Conservation (phyloP, 2,797 vertebrate species). For the Helostoma temminkii region DNA sequence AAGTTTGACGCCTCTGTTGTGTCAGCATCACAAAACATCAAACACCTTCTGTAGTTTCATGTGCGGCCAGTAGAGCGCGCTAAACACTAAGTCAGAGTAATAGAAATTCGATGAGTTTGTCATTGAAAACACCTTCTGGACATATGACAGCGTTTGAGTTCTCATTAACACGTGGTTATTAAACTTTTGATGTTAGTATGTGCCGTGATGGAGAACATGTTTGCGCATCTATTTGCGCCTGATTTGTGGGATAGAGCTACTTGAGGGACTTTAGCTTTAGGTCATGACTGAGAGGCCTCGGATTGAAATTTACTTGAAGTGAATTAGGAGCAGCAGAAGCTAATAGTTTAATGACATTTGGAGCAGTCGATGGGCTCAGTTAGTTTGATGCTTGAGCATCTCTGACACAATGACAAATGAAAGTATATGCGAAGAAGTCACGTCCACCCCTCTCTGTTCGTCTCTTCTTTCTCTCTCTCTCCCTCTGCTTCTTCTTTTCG, state of each 20-base stretch:
- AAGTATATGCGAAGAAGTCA: constrained; percentile 81
- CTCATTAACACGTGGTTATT: constrained; percentile 62
- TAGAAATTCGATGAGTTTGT: constrained; percentile 54
- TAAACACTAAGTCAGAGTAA: constrained; percentile 34
- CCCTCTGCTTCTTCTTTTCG: constrained; percentile 30
- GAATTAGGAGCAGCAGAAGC: constrained; percentile 24
- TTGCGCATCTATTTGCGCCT: background rate
- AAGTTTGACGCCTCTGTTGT: constrained; percentile 14
- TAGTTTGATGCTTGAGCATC: constrained; percentile 40
- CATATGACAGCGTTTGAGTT: constrained; percentile 72
- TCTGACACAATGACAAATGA: constrained; percentile 61
- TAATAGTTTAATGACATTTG: constrained; percentile 39
- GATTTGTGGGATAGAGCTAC: background rate
- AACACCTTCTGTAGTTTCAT: background rate
- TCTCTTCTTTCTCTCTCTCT: constrained; percentile 47
- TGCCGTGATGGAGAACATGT: background rate
- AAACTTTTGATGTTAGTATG: constrained; percentile 18
- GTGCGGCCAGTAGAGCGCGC: constrained; percentile 60
- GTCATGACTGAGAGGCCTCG: constrained; percentile 40
- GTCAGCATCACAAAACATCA: constrained; percentile 4
- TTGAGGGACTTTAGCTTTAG: background rate
- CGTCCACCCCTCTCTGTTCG: constrained; percentile 71
- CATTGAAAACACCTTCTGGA: constrained; percentile 79
- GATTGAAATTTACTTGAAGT: constrained; percentile 8
- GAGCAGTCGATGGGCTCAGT: constrained; percentile 26